Percentiles rank a stretch among this genome's conserved stretches.
These are phyloP conservation scores for Wasmannia auropunctata DNA, from an alignment of 1,140 invertebrate species.

Conservation along the genomic window DNA sequence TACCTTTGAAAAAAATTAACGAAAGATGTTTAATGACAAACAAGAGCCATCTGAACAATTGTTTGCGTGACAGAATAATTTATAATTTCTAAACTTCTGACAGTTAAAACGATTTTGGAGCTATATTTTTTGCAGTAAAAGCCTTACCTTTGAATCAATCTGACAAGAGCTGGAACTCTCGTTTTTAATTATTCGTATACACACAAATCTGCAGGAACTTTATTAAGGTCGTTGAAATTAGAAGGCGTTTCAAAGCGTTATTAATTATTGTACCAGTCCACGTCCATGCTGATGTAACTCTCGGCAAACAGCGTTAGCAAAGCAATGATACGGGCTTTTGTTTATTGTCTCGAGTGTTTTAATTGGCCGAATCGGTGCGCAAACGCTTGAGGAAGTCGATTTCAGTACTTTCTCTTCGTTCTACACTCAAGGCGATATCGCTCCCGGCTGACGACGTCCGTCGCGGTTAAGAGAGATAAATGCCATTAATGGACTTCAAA, in stretches of 20 bases:
- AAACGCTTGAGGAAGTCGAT: conserved; percentile 26
- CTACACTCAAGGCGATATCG: conserved; percentile 55
- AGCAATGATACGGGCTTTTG: conserved; percentile 5
- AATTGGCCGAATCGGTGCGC: conserved; percentile 33
- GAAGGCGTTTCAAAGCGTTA: neutral
- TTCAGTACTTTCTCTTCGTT: conserved; percentile 67
- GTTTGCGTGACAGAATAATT: neutral
- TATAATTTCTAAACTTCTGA: neutral
- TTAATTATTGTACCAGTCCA: neutral
- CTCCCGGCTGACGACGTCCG: conserved; percentile 9
- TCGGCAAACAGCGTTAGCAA: too few species aligned
- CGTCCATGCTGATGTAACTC: neutral
- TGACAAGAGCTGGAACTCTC: neutral
- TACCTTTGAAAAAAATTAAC: neutral
- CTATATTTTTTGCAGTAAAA: neutral
- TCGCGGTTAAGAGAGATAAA: conserved; percentile 53
- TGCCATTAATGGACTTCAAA: conserved; percentile 54
- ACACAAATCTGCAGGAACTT: neutral
- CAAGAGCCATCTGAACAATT: neutral
- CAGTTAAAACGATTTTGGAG: neutral
- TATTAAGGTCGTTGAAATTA: neutral
- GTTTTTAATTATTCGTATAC: neutral
- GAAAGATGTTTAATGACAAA: neutral
- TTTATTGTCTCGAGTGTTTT: conserved; percentile 31
- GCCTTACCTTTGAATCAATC: neutral